Evolutionary conservation across 2,888 invertebrate species (phyloP).

Genomic region (Ophion obscuratus): DNA sequence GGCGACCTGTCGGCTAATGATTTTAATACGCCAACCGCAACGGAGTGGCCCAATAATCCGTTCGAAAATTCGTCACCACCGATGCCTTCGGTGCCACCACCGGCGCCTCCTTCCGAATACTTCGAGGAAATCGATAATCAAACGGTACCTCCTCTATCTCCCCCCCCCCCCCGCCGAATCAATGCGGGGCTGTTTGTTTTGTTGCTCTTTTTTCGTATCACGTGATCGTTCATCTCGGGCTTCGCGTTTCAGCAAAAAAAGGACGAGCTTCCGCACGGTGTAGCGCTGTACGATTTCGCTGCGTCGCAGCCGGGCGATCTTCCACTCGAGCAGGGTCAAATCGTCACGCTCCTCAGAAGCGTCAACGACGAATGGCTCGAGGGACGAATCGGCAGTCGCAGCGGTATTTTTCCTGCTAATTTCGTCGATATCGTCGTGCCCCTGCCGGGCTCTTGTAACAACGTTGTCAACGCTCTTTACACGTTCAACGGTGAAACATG

Average conservation of each 20-base stretch:
- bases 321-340: constrained; percentile 91
- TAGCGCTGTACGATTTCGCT: constrained; percentile 92
- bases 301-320: constrained; percentile 92
- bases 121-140: constrained; percentile 75
- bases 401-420: constrained; percentile 93
- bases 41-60: constrained; percentile 58
- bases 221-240: neutral
- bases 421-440: constrained; percentile 92
- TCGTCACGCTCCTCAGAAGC: constrained; percentile 89
- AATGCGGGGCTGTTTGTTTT: too few species aligned
- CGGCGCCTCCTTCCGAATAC: constrained; percentile 88
- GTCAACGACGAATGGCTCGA: constrained; percentile 93
- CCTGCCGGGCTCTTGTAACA: constrained; percentile 82
- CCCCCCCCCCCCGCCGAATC: too few species aligned
- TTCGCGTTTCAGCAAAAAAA: constrained; percentile 4
- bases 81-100: constrained; percentile 92
- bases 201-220: neutral
- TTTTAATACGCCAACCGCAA: constrained; percentile 23
- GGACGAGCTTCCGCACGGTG: constrained; percentile 86
- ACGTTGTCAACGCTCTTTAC: constrained; percentile 88
- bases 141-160: constrained; percentile 65
- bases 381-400: constrained; percentile 89
- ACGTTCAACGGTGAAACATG: constrained; percentile 88
- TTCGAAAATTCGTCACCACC: constrained; percentile 87
- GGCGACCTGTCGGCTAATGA: neutral